Conservation (phyloP, 1,140 invertebrate species). For the honey bee (Apis mellifera) region Amel_HAv3.1 CM009937.2:9729501-9730000, state of each 20-base stretch:
- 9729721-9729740: not conserved
- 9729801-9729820: not conserved
- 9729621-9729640: not conserved
- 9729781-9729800: not conserved
- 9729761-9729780: not conserved
- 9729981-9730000: no score
- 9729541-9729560: not conserved
- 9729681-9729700: not conserved
- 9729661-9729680: constrained; percentile 8
- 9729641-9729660: not conserved
- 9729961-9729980: no score
- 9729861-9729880: not conserved
- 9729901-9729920: not conserved
- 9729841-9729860: not conserved
- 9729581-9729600: constrained; percentile 25
- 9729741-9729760: constrained; percentile 9
- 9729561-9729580: constrained; percentile 42
- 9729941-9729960: not conserved
- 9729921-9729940: not conserved
- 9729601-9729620: not conserved
- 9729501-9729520: constrained; percentile 1
- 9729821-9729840: not conserved
- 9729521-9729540: constrained; percentile 17
- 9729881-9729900: not conserved
- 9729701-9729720: not conserved